Evolutionary conservation across 1,140 invertebrate genomes (phyloP).

Genomic region (Scaptomyza pallida): DNA sequence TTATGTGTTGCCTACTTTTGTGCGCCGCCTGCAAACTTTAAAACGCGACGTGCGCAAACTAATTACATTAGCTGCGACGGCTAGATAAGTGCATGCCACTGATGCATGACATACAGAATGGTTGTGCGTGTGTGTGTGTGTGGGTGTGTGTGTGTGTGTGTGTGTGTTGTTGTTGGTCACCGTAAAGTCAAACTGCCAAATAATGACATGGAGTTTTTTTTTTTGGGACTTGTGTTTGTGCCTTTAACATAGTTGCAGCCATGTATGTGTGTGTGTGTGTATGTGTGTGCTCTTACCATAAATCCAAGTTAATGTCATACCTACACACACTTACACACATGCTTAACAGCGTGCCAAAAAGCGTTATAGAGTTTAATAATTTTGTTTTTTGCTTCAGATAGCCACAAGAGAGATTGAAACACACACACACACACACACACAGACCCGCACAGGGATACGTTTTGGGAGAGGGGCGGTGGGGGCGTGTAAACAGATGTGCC

Average conservation of each 20-base stretch:
- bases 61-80: constrained; percentile 56
- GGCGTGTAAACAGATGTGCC: constrained; percentile 6
- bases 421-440: too few relatives aligned
- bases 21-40: neutral
- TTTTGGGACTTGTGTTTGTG: neutral
- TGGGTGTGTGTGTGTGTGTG: neutral
- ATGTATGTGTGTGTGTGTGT: constrained; percentile 1
- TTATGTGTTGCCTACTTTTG: constrained; percentile 17
- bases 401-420: neutral
- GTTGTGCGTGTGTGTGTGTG: neutral
- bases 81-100: constrained; percentile 29
- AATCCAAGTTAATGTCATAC: constrained; percentile 42
- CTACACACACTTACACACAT: neutral
- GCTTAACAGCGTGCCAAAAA: too few relatives aligned
- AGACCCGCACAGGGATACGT: neutral
- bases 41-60: constrained; percentile 31
- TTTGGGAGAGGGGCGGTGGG: too few relatives aligned
- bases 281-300: constrained; percentile 28
- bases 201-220: neutral
- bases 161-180: neutral
- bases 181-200: neutral
- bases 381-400: constrained; percentile 4
- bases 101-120: neutral
- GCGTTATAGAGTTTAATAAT: constrained; percentile 14
- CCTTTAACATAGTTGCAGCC: neutral